Base-by-base conservation (phyloP, 2,797 vertebrate species). In the Rhinogobio ventralis region DNA sequence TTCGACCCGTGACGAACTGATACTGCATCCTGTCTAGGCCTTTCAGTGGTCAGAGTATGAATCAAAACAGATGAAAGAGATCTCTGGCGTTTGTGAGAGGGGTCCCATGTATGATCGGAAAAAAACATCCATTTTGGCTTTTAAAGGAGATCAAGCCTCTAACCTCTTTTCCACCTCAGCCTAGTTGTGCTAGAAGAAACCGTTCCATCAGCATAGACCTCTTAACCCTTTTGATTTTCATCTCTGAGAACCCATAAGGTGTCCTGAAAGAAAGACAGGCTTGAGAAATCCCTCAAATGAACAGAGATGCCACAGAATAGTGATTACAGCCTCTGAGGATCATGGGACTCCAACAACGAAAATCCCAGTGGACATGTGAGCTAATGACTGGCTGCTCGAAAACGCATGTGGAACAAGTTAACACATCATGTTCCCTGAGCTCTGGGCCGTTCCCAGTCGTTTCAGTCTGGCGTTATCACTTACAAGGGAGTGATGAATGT, bases 361-460 rank as follows among this genome's bases (percentile, higher is more conserved):
- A 87, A 85, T 87, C 86, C 79, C 76, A 87, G 81, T 49, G 90
- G 86, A 88, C 90, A 89, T 60, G 89, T 83, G 86, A 81, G 79
- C 91, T 91, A 67, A 87, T 66, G 57, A 86, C 91, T 89, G 90
- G 91, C 91, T 90, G 64, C 89, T 87, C 86, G 83, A 89, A 88
- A 84, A 85, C 82, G 91, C 94, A 95, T 94, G 89, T 94, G 94
- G 94, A 94, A 94, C 89, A 93, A 88, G 79, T 95, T 95, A 92
- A 86, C 89, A 55, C 86, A 89, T 87, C 87, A 10, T 90, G 93
- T 91, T 94, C 92, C 90, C 71, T 85, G 88, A 91, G 91, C 90
- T 90, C 85, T 81, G 88, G 87, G 89, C 88, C 89, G 89, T 92
- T 91, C 86, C 36, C 79, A 85, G 86, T 88, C 90, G 84, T 90